phyloP scores from a whole-genome alignment of 1,140 invertebrate species.

The Anastrepha ludens region DNA sequence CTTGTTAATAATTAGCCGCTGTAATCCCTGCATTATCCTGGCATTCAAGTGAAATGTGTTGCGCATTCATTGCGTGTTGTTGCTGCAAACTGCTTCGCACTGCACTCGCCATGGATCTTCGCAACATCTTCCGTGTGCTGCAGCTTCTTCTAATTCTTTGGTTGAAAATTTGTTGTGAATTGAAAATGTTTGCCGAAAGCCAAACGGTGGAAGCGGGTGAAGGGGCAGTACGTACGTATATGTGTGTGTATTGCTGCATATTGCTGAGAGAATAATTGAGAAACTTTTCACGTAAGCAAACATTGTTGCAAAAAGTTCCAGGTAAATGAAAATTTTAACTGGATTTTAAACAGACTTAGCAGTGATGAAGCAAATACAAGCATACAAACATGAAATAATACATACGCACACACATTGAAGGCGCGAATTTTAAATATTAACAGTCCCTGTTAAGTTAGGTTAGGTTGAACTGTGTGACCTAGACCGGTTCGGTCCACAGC shows the following conservation, averaged over 20 bases:
- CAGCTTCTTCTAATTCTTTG: constrained; percentile 3
- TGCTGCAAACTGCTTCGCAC: constrained; percentile 16
- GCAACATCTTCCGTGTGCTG: not conserved
- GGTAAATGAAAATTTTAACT: constrained; percentile 47
- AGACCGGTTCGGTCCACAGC: too few relatives aligned
- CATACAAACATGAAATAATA: too few relatives aligned
- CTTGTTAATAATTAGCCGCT: constrained; percentile 56
- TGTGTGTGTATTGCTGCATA: not conserved
- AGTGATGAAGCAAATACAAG: not conserved
- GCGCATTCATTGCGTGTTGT: constrained; percentile 42
- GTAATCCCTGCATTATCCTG: constrained; percentile 56
- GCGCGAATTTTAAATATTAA: too few relatives aligned
- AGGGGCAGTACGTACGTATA: not conserved
- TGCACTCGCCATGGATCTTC: not conserved
- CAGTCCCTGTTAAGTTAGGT: too few relatives aligned
- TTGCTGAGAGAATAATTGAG: constrained; percentile 39
- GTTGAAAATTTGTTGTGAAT: not conserved
- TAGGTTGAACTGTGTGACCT: too few relatives aligned
- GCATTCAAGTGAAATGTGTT: constrained; percentile 53
- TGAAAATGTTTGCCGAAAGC: not conserved
- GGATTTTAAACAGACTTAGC: constrained; percentile 19
- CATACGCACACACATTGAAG: too few relatives aligned
- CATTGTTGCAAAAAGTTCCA: constrained; percentile 23
- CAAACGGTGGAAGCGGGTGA: not conserved
- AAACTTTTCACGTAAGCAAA: constrained; percentile 49